phyloP scores from a whole-genome alignment of 2,113 vertebrate genomes.

The Sarotherodon lohbergeri region DNA sequence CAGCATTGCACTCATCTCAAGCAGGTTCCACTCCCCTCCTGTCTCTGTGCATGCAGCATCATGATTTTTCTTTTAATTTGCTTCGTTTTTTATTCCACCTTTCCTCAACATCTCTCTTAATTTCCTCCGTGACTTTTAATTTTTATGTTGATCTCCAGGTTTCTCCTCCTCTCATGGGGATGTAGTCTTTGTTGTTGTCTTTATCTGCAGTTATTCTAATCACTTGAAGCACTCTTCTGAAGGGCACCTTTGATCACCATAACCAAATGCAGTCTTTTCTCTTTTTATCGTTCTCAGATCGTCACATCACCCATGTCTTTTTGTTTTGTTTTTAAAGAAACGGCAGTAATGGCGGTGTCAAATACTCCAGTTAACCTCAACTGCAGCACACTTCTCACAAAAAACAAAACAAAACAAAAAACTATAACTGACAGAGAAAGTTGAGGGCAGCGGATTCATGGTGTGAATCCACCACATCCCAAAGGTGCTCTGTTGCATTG shows the following conservation, averaged over 20 bases:
- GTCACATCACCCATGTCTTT: background rate
- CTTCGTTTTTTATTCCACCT: background rate
- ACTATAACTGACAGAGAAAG: background rate
- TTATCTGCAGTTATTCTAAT: constrained; percentile 22
- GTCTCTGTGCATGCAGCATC: background rate
- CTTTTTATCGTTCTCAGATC: background rate
- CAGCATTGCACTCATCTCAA: background rate
- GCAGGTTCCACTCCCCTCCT: background rate
- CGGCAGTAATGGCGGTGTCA: background rate
- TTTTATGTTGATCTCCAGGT: background rate
- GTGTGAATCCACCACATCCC: background rate
- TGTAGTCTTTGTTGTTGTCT: background rate
- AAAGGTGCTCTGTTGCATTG: background rate
- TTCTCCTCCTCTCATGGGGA: background rate
- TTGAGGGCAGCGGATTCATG: background rate
- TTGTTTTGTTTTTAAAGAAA: background rate
- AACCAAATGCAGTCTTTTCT: background rate
- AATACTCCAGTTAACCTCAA: background rate
- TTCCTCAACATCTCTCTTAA: background rate
- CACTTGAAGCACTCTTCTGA: constrained; percentile 17
- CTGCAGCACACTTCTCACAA: background rate
- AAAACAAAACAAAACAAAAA: background rate
- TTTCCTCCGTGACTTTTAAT: background rate
- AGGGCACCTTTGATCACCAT: constrained; percentile 36
- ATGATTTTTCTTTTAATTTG: background rate